Base-by-base conservation (phyloP, 2,888 invertebrate species). In the Meandrusa payeni region DNA sequence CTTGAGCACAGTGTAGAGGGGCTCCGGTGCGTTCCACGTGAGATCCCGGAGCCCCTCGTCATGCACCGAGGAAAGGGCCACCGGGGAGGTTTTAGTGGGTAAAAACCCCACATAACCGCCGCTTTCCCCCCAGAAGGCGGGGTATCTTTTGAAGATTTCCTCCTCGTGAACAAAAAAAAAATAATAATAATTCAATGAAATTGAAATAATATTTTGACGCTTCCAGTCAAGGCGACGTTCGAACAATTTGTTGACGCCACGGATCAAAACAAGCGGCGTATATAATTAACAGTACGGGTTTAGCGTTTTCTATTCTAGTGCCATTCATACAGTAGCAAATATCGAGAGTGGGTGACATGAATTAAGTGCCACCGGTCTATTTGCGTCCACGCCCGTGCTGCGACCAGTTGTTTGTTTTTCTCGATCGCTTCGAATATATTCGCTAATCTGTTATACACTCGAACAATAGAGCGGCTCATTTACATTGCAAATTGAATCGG, bases 201-300 rank as follows among this genome's bases (percentile, higher is more conserved):
- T 47, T 7, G 26, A 47, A 45, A 51, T 57, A 54, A 49, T 59
- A 54, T 59, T 58, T 55, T 49, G 52, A 48, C 52, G 48, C 41
- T 31, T 46, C 41, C 49, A 52, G 48, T 56, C 54, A 48, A 44
- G 51, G 48, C 33, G 20, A 36, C 43, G 52, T 45, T 47, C 17
- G 43, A 52, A 43, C 46, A 48, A 50, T 50, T 53, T 50, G 52
- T 55, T 55, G 49, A 53, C 53, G 48, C 26, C 31, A 42, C 38
- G 47, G 50, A 63, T 64, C 57, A 60, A 60, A 70, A 69, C 55
- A 54, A 57, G 46, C 51, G 47, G 36, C 47, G 57, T 50, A 48
- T 69, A 69, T 66, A 70, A 71, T 74, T 73, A 74, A 69, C 54
- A 27, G 48, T 45, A 61, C 68, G 38, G 51, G 66, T 72, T 69